Percentiles rank a stretch among this genome's conserved stretches.
These are phyloP conservation scores for Burhinus bistriatus DNA, from an alignment of 2,113 vertebrate genomes.

Conservation along the genomic window DNA sequence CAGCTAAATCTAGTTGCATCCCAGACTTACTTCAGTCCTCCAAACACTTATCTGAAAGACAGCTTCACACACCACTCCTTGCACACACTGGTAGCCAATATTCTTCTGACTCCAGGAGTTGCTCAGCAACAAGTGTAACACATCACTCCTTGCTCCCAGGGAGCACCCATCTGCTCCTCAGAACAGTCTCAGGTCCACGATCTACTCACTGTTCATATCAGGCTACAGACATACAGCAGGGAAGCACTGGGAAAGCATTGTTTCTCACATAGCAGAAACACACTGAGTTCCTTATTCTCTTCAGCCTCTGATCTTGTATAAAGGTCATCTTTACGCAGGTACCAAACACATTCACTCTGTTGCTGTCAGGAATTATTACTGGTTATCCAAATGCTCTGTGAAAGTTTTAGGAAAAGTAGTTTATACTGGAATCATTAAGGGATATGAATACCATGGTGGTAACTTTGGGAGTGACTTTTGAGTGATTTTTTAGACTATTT, in stretches of 20 bases:
- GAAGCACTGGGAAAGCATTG: not conserved
- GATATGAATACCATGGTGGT: not conserved
- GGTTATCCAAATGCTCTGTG: not conserved
- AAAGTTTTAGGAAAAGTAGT: not conserved
- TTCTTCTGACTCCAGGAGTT: not conserved
- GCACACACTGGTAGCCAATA: not conserved
- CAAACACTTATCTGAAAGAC: not conserved
- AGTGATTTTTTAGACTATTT: not conserved
- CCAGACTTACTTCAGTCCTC: not conserved
- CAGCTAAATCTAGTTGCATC: not conserved
- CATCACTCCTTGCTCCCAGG: not conserved
- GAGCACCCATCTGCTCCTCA: not conserved
- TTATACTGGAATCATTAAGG: not conserved
- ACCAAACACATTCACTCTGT: not conserved
- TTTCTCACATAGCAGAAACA: not conserved
- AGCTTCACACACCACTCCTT: not conserved
- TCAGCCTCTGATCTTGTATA: not conserved
- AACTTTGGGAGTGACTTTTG: not conserved
- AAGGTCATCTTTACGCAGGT: not conserved
- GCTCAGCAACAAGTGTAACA: fast-evolving
- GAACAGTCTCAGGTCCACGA: not conserved
- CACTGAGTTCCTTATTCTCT: not conserved
- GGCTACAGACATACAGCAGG: not conserved
- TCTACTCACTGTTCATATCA: not conserved
- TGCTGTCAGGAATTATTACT: not conserved